phyloP scores from a whole-genome alignment of 2,113 vertebrate genomes.

The Aramus guarauna region DNA sequence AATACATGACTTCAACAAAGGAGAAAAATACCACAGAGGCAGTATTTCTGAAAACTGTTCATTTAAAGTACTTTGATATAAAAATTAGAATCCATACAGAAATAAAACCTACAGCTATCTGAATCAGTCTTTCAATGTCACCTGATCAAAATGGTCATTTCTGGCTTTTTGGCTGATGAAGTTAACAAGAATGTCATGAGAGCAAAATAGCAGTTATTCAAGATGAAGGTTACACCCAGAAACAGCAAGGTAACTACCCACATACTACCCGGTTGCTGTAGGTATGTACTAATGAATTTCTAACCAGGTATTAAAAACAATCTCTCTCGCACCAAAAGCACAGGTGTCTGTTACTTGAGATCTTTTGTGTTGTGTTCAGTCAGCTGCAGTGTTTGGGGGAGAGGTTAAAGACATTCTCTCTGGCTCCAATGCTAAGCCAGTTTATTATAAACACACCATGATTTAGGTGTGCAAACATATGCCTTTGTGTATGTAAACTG shows the following conservation, averaged over 20 bases:
- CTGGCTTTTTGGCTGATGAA: background rate
- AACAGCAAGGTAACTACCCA: background rate
- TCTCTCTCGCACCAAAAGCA: background rate
- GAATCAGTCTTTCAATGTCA: background rate
- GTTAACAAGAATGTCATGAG: background rate
- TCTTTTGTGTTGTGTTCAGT: background rate
- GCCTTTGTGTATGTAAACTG: background rate
- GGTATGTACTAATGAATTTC: background rate
- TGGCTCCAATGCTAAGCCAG: background rate
- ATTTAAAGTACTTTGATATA: background rate
- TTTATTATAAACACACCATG: background rate
- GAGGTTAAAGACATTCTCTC: background rate
- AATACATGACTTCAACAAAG: background rate
- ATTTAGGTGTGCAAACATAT: background rate
- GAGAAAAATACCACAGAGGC: accelerated
- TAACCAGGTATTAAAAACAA: background rate
- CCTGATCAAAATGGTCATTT: background rate
- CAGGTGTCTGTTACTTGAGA: background rate
- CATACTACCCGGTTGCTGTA: background rate
- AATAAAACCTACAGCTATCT: background rate
- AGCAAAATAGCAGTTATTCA: background rate
- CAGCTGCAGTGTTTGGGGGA: background rate
- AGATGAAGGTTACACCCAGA: background rate
- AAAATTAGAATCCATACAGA: background rate
- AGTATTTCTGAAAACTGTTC: background rate